These are phyloP conservation scores for Aphodius granarius DNA, from an alignment of 2,888 invertebrate genomes.

Conservation along the genomic window DNA sequence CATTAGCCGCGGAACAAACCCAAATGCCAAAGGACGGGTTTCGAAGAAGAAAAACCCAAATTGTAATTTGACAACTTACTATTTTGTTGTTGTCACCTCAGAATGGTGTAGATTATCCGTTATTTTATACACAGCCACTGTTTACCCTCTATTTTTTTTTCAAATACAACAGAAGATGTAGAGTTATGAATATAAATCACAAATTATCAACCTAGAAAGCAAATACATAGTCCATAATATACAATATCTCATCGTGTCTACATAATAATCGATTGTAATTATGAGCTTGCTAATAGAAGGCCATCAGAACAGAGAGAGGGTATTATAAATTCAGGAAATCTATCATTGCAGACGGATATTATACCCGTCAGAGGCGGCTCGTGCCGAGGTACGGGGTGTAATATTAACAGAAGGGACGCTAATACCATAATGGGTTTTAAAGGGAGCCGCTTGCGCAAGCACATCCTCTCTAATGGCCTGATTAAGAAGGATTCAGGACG, in stretches of 20 bases:
- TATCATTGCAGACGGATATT: neutral
- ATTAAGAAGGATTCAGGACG: constrained; percentile 40
- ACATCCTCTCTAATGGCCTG: constrained; percentile 55
- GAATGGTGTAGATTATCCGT: too few relatives aligned
- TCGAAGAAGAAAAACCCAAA: too few relatives aligned
- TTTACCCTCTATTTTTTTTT: too few relatives aligned
- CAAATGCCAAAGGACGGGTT: neutral
- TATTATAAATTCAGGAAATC: constrained; percentile 14
- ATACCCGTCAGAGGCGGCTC: neutral
- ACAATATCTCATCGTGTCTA: neutral
- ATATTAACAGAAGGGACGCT: constrained; percentile 49
- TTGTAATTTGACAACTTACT: too few relatives aligned
- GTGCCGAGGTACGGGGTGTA: constrained; percentile 41
- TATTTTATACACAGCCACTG: too few relatives aligned
- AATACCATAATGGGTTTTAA: constrained; percentile 55
- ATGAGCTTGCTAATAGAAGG: neutral
- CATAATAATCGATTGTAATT: neutral
- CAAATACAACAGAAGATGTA: too few relatives aligned
- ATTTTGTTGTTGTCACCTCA: too few relatives aligned
- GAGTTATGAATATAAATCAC: too few relatives aligned
- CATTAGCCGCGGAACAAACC: constrained; percentile 27
- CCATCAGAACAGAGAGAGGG: neutral
- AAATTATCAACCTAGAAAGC: too few relatives aligned
- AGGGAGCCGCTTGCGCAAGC: constrained; percentile 48
- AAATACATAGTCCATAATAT: too few relatives aligned